Evolutionary conservation across 2,888 invertebrate species (phyloP).

Genomic region (Cylloceria caligata): DNA sequence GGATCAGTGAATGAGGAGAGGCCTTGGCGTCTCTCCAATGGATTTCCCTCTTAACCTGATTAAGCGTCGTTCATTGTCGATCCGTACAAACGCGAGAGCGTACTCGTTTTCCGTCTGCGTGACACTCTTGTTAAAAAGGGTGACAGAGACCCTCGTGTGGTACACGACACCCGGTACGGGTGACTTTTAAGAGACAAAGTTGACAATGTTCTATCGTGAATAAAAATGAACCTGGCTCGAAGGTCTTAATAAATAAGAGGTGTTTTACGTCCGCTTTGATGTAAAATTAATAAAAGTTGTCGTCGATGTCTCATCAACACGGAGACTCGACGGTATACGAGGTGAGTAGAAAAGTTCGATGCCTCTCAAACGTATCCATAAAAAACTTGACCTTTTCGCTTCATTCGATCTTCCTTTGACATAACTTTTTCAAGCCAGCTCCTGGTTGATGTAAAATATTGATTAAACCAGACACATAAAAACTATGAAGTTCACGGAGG

Average conservation of each 20-base stretch:
- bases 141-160: neutral
- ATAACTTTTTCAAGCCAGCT: neutral
- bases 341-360: constrained; percentile 2
- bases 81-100: constrained; percentile 27
- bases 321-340: neutral
- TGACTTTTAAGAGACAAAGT: constrained; percentile 13
- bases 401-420: neutral
- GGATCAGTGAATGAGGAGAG: neutral
- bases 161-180: neutral
- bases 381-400: constrained; percentile 24
- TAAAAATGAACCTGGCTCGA: neutral
- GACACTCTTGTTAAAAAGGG: constrained; percentile 28
- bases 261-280: neutral
- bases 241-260: constrained; percentile 11
- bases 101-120: constrained; percentile 16
- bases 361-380: neutral
- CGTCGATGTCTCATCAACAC: neutral
- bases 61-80: constrained; percentile 76
- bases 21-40: constrained; percentile 13
- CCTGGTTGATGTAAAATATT: constrained; percentile 26
- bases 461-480: constrained; percentile 29
- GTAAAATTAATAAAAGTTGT: neutral
- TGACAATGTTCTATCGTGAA: constrained; percentile 1
- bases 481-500: neutral
- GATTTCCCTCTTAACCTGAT: constrained; percentile 76